Base-by-base conservation (phyloP, 1,140 invertebrate genomes). In the Homalodisca vitripennis region DNA sequence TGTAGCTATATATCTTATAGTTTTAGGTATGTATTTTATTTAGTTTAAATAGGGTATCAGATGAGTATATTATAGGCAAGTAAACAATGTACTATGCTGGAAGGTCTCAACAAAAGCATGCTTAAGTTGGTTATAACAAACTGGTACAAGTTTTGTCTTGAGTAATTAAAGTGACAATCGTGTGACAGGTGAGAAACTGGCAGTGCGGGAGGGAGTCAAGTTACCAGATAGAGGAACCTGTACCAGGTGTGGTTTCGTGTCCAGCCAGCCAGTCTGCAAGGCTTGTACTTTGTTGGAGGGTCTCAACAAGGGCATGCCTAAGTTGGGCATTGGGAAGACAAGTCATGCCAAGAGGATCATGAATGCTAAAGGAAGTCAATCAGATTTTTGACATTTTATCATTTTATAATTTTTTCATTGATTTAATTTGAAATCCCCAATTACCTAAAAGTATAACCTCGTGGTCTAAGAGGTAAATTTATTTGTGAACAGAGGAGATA, bases 231-330 rank as follows among this genome's bases (percentile, higher is more conserved):
- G 92, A 77, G 88, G 91, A 75, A 85, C 83, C 67, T 99, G 98
- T 82, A 82, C 81, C 20, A 84, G 91, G 66, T 99, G 98, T 83
- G 91, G 93, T 32, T 98, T 96, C 82, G 92, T 99, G 2, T 98
- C 97, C 1, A 98, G 96, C 75, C 95, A 99, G 80, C 85, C 89
- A 74, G 85, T 98, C 13, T 99, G 98, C 78, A 99, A 99, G 81
- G 97, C 98, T 0, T 99, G 98, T 81, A 86, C 97, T 1, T 82
- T 99, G 62, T 82, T 99, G 3, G 94, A 98, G 84, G 97, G 98
- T 12, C 83, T 99, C 0, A 99, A 98, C 79, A 90, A 91, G 77
- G 97, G 97, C 13, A 78, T 94, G 53, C 95, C 97, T 1, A 92
- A 87, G 78, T 80, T 95, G 48, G 93, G 92, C 1, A 90, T 95